Percentiles rank a stretch among this genome's conserved stretches.
Evolutionary conservation across 2,797 vertebrate genomes (phyloP).

Genomic region (Coranthus polyacanthus): DNA sequence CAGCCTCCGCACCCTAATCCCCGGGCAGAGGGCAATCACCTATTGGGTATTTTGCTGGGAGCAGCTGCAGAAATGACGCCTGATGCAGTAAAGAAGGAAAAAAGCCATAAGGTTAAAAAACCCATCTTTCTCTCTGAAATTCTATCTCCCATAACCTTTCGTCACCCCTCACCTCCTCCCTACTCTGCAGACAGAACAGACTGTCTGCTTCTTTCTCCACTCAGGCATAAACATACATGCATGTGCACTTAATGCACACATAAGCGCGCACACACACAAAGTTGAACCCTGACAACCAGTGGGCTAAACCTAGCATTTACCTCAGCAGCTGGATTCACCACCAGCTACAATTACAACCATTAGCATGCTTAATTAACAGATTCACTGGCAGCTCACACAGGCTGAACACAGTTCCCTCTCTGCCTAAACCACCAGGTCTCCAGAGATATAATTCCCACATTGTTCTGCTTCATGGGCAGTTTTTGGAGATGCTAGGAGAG

Average conservation of each 20-base stretch:
- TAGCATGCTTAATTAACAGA: slow-evolving; percentile 87
- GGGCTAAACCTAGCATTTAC: slow-evolving; percentile 84
- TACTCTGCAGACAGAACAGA: slow-evolving; percentile 19
- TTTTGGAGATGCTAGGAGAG: slow-evolving; percentile 29
- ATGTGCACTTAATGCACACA: slow-evolving; percentile 28
- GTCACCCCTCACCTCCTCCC: slow-evolving; percentile 53
- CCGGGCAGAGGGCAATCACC: slow-evolving; percentile 67
- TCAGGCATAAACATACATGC: slow-evolving; percentile 56
- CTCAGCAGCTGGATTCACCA: slow-evolving; percentile 86
- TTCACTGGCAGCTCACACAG: slow-evolving; percentile 83
- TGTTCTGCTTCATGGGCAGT: slow-evolving; percentile 59
- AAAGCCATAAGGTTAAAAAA: slow-evolving; percentile 58
- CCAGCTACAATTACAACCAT: slow-evolving; percentile 83
- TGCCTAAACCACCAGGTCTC: slow-evolving; percentile 71
- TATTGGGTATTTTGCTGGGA: slow-evolving; percentile 68
- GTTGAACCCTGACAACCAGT: slow-evolving; percentile 77
- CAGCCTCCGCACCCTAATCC: slow-evolving; percentile 55
- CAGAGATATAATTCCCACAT: slow-evolving; percentile 73
- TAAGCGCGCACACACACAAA: slow-evolving; percentile 46
- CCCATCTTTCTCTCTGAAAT: slow-evolving; percentile 18
- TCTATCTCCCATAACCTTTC: slow-evolving; percentile 12
- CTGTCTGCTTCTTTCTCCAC: slow-evolving; percentile 28
- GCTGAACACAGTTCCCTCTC: slow-evolving; percentile 62
- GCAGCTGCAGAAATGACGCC: slow-evolving; percentile 71
- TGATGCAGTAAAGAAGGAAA: slow-evolving; percentile 39